A percentile compares a stretch with the other conserved stretches of the same genome.
Evolutionary conservation across 2,113 vertebrate genomes (phyloP).

Genomic region (Malaclemys terrapin): DNA sequence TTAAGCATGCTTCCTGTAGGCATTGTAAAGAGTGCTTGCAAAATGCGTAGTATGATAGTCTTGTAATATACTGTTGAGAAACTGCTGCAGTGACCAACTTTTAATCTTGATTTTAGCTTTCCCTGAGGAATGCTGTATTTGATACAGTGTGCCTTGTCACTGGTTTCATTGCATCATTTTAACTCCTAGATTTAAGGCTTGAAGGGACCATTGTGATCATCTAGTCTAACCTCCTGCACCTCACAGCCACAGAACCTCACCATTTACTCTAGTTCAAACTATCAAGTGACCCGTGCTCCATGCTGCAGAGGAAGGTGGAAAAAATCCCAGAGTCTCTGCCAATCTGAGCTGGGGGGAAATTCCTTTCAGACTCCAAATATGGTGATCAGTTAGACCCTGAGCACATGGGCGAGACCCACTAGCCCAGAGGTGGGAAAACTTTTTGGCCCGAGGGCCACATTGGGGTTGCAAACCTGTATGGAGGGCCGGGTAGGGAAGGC

Average conservation of each 20-base stretch:
- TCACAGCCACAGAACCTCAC: background rate
- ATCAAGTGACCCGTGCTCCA: background rate
- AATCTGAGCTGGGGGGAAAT: background rate
- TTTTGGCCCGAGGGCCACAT: too few relatives aligned
- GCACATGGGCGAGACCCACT: background rate
- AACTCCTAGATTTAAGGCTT: background rate
- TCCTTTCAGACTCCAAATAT: background rate
- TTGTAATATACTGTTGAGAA: background rate
- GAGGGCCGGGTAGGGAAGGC: too few relatives aligned
- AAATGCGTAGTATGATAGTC: background rate
- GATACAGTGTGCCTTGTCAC: background rate
- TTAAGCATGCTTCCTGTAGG: background rate
- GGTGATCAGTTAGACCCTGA: background rate
- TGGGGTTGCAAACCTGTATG: too few relatives aligned
- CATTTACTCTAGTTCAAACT: background rate
- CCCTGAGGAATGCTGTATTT: background rate
- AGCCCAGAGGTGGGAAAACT: too few relatives aligned
- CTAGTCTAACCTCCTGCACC: background rate
- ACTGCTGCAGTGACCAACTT: background rate
- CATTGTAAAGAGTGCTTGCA: background rate
- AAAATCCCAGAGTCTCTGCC: background rate
- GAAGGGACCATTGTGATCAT: background rate
- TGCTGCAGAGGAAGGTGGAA: background rate
- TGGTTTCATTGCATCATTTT: background rate
- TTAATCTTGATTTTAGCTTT: background rate